Conservation (phyloP, 2,113 vertebrate genomes). For the Microcebus lehilahytsara region DNA sequence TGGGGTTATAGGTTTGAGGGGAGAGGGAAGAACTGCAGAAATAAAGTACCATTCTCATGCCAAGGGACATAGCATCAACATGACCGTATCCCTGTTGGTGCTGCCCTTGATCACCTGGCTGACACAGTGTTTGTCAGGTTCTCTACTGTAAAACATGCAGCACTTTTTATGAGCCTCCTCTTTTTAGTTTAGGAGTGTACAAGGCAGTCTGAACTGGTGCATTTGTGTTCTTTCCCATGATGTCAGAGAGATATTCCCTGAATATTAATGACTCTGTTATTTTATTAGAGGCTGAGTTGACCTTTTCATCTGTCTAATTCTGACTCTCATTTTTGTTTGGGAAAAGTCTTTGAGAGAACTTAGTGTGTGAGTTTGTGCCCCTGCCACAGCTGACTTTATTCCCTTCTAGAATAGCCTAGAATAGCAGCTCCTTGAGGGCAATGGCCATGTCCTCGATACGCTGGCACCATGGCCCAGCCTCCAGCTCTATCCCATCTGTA, state of each 20-base stretch:
- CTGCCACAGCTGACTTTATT: background rate
- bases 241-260: background rate
- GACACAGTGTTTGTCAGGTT: background rate
- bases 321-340: constrained; percentile 26
- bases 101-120: background rate
- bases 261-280: constrained; percentile 35
- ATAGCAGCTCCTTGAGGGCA: background rate
- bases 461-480: background rate
- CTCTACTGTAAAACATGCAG: background rate
- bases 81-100: background rate
- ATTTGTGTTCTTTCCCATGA: background rate
- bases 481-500: background rate
- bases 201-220: background rate
- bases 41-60: background rate
- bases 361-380: background rate
- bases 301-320: constrained; percentile 44
- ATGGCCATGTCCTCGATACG: background rate
- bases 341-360: background rate
- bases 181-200: background rate
- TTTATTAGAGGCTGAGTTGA: background rate
- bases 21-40: background rate
- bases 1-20: background rate
- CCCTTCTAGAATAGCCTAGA: background rate
- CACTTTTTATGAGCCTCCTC: background rate
- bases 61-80: background rate